These are phyloP conservation scores for Silurus aristotelis DNA, from an alignment of 2,797 vertebrate genomes.

Conservation along the genomic window DNA sequence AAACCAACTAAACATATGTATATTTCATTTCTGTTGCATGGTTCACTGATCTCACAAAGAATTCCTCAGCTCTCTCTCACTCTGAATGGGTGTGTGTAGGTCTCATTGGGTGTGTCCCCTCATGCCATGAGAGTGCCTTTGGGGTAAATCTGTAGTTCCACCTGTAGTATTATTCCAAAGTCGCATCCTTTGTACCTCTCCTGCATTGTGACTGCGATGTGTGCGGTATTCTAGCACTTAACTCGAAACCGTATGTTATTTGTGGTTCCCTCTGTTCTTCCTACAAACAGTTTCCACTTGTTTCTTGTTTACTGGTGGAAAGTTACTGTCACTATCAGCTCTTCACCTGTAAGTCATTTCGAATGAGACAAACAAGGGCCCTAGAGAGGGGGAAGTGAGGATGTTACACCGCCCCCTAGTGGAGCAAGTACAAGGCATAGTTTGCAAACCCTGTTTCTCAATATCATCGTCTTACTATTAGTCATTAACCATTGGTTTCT, in stretches of 20 bases:
- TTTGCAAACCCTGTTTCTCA: neutral
- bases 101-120: conserved; percentile 4
- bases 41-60: neutral
- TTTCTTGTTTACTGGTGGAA: neutral
- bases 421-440: neutral
- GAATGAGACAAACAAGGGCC: neutral
- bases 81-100: neutral
- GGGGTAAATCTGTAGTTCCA: neutral
- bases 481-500: neutral
- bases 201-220: neutral
- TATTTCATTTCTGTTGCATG: neutral
- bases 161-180: neutral
- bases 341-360: neutral
- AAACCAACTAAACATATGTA: neutral
- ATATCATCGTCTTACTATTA: neutral
- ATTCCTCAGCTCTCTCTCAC: neutral
- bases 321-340: neutral
- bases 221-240: neutral
- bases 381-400: neutral
- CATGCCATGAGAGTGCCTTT: neutral
- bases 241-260: neutral
- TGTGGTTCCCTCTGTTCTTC: neutral
- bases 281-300: neutral
- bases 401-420: neutral
- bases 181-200: neutral